Percentiles rank a stretch among this genome's conserved stretches.
phyloP scores from a whole-genome alignment of 2,888 invertebrate species.

The Azorinus chamasolen region DNA sequence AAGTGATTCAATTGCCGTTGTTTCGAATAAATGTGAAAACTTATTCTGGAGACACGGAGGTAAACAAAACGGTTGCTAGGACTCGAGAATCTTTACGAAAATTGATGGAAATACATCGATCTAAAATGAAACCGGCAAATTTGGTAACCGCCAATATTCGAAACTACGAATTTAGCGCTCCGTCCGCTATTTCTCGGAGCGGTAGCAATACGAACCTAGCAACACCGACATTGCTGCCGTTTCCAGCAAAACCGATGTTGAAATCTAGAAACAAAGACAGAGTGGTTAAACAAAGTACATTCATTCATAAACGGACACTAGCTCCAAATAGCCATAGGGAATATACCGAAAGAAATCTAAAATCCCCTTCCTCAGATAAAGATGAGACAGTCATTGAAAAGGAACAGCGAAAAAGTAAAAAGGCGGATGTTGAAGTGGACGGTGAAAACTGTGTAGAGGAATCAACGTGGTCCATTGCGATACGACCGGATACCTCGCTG shows the following conservation, averaged over 20 bases:
- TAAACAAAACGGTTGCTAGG: constrained; percentile 54
- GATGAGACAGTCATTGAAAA: not conserved
- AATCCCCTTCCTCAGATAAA: not conserved
- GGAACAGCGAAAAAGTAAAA: not conserved
- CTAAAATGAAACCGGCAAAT: constrained; percentile 50
- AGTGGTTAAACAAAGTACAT: not conserved
- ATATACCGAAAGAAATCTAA: not conserved
- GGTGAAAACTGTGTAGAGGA: constrained; percentile 37
- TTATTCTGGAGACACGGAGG: constrained; percentile 49
- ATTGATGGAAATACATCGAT: constrained; percentile 55
- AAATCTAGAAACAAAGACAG: constrained; percentile 17
- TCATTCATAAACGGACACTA: not conserved
- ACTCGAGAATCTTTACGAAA: constrained; percentile 60
- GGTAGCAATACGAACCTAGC: constrained; percentile 8
- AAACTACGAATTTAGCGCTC: constrained; percentile 60
- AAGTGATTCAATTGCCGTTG: constrained; percentile 60
- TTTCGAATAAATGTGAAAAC: constrained; percentile 62
- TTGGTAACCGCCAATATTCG: constrained; percentile 60
- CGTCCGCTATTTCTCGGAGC: constrained; percentile 3
- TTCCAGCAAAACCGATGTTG: constrained; percentile 48
- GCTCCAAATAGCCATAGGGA: too few relatives aligned
- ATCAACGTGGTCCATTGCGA: constrained; percentile 46
- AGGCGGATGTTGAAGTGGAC: not conserved
- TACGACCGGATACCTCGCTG: constrained; percentile 59
- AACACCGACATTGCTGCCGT: constrained; percentile 35